These are phyloP conservation scores for Gallinago jamesoni DNA, from an alignment of 2,113 vertebrate genomes.

Conservation along the genomic window DNA sequence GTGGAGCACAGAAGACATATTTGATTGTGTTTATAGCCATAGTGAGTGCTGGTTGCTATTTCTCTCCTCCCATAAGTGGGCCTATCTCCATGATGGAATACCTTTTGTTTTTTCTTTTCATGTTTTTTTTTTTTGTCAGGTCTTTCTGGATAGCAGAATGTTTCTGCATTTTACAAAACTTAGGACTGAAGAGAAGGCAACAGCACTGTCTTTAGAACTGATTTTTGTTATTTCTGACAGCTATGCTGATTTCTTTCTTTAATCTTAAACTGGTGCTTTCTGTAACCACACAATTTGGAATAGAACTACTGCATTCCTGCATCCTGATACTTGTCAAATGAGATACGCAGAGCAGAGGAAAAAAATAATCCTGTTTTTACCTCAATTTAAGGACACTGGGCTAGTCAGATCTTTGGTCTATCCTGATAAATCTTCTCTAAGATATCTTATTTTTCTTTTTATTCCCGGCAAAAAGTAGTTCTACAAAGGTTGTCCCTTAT, in stretches of 20 bases:
- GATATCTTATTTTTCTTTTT: neutral
- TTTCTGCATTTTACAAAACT: neutral
- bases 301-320: neutral
- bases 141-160: neutral
- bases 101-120: neutral
- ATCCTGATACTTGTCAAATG: neutral
- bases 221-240: neutral
- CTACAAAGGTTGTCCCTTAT: neutral
- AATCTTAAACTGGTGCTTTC: neutral
- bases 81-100: neutral
- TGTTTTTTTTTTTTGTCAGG: neutral
- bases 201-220: neutral
- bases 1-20: neutral
- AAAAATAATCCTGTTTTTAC: neutral
- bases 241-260: neutral
- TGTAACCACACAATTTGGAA: neutral
- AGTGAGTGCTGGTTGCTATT: neutral
- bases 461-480: neutral
- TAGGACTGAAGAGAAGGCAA: neutral
- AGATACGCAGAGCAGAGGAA: neutral
- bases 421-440: neutral
- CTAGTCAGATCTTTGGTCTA: neutral
- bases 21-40: neutral
- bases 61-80: neutral
- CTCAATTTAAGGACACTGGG: neutral